Conservation (phyloP, 1,140 invertebrate genomes). For the Antheraea mylitta region DNA sequence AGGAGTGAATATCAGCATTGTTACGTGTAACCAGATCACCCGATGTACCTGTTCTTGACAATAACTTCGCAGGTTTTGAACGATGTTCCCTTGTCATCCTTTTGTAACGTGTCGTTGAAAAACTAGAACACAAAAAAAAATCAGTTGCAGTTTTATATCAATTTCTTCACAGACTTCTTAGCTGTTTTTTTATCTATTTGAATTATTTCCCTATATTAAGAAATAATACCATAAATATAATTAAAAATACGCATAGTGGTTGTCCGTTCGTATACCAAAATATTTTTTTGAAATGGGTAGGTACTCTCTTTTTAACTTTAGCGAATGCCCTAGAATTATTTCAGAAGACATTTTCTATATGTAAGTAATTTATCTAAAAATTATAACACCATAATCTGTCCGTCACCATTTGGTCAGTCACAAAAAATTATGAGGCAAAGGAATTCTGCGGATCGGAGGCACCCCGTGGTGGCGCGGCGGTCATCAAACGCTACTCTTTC, state of each 20-base stretch:
- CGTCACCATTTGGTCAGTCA: conserved; percentile 17
- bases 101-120: conserved; percentile 18
- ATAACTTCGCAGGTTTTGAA: conserved; percentile 52
- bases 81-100: conserved; percentile 39
- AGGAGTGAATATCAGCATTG: conserved; percentile 63
- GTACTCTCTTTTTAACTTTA: too few relatives aligned
- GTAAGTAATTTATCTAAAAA: conserved; percentile 1
- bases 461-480: conserved; percentile 56
- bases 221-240: too few relatives aligned
- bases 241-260: too few relatives aligned
- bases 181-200: background rate
- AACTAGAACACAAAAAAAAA: background rate
- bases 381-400: conserved; percentile 14
- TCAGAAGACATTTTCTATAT: background rate
- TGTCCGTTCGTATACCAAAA: too few relatives aligned
- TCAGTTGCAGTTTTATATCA: background rate
- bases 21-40: conserved; percentile 61
- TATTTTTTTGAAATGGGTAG: too few relatives aligned
- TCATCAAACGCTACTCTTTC: conserved; percentile 52
- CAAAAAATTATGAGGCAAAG: conserved; percentile 54
- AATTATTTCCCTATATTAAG: too few relatives aligned
- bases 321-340: too few relatives aligned
- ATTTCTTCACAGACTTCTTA: background rate
- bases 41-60: conserved; percentile 58
- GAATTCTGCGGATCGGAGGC: conserved; percentile 57